Base-by-base conservation (phyloP, 2,888 invertebrate species). In the Lasioglossum malachurum region DNA sequence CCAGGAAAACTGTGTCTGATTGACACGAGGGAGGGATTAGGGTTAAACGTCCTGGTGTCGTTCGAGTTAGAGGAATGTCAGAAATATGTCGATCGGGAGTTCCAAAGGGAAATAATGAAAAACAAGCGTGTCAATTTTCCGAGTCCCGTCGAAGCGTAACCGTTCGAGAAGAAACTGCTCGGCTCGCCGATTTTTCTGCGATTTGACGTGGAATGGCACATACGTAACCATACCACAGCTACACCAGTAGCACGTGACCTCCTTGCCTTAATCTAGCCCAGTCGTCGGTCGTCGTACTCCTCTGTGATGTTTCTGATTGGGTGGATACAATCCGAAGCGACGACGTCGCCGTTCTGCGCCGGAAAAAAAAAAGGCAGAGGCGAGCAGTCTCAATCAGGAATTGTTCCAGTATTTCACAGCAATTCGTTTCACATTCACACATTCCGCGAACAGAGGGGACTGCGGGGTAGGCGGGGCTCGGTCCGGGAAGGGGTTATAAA, bases 181-280 rank as follows among this genome's bases (percentile, higher is more conserved):
- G 49, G 35, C 35, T 16, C 31, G 57, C n/a, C n/a, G 84, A 78
- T 31, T 31, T 35, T 71, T 69, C 35, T 16, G 12, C 69, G 53
- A 84, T 84, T 69, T 46, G 49, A 35, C 19, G 69, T 23, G 73
- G 78, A 84, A 78, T 49, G 74, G 78, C 53, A 72, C 82, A 69
- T 82, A 82, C 82, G 86, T 80, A 88, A 90, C 84, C 80, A 84
- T 82, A 86, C 80, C 80, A 73, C 79, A 53, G 87, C 69, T 76
- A 83, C 75, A 77, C 23, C 38, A 81, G 53, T 84, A 87, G 90
- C 90, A 91, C 87, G 91, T 93, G 94, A 94, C 94, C 94, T 91
- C 93, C 90, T 94, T 94, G 93, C 94, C 94, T 94, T 94, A 94
- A 94, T 94, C 93, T 93, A 94, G 92, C 90, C 86, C 79, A 79